Conservation (phyloP, 2,888 invertebrate genomes). For the Aelia acuminata region DNA sequence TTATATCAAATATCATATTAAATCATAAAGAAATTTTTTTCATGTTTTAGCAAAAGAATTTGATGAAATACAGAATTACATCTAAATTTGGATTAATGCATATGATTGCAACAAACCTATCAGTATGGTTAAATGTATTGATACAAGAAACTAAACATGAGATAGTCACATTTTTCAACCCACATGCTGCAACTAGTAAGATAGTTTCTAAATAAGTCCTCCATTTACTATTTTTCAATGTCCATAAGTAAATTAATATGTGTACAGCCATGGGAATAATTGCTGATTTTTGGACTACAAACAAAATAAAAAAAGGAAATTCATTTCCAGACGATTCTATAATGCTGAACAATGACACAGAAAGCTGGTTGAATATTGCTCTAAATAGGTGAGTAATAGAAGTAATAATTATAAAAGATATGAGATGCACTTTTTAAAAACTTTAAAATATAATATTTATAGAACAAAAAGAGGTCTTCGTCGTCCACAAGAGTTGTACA, state of each 20-base stretch:
- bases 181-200: slow-evolving; percentile 44
- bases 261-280: neutral
- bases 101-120: slow-evolving; percentile 92
- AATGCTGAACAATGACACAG: neutral
- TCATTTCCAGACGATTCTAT: slow-evolving; percentile 43
- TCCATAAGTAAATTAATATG: neutral
- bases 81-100: slow-evolving; percentile 89
- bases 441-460: neutral
- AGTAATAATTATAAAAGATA: neutral
- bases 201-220: neutral
- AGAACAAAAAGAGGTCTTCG: slow-evolving; percentile 36
- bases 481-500: slow-evolving; percentile 64
- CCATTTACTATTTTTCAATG: neutral
- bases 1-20: no score
- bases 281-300: slow-evolving; percentile 72
- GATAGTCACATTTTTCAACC: slow-evolving; percentile 72
- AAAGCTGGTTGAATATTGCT: neutral
- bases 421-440: neutral
- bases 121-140: slow-evolving; percentile 91
- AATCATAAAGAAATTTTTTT: no score
- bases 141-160: slow-evolving; percentile 92
- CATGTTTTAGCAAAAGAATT: slow-evolving; percentile 60
- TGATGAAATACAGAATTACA: slow-evolving; percentile 55
- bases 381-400: neutral
- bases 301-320: neutral